Evolutionary conservation across 2,113 vertebrate genomes (phyloP).

Genomic region (Plecturocebus donacophilus): DNA sequence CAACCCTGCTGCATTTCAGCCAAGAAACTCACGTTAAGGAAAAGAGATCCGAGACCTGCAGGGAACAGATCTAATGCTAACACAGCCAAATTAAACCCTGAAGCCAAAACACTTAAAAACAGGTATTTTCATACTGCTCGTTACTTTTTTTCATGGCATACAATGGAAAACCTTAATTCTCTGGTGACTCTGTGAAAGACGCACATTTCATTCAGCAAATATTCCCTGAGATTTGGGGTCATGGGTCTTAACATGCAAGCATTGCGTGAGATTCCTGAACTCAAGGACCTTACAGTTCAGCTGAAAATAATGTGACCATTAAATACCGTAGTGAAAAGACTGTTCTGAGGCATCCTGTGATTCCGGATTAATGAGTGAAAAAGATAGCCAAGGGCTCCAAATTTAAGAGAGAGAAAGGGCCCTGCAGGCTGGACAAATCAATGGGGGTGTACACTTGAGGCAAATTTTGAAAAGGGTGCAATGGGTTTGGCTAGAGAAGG

Average conservation of each 20-base stretch:
- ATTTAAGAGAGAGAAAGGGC: not conserved
- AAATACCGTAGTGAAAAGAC: not conserved
- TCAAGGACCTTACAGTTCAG: not conserved
- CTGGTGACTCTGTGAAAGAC: not conserved
- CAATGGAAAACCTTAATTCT: constrained; percentile 37
- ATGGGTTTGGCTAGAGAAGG: not conserved
- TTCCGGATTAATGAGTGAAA: not conserved
- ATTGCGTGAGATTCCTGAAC: not conserved
- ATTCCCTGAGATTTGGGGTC: not conserved
- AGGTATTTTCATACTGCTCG: not conserved
- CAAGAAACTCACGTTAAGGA: constrained; percentile 1
- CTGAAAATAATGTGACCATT: not conserved
- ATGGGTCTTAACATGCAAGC: not conserved
- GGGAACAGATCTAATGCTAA: constrained; percentile 22
- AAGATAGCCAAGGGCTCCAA: not conserved
- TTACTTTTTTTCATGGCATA: not conserved
- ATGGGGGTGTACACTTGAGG: not conserved
- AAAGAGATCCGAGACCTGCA: not conserved
- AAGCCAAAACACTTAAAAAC: constrained; percentile 53
- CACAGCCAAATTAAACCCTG: constrained; percentile 12
- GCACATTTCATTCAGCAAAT: constrained; percentile 22
- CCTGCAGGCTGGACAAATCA: not conserved
- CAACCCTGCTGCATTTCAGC: not conserved
- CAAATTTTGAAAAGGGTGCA: not conserved
- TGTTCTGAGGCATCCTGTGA: not conserved